phyloP scores from a whole-genome alignment of 2,797 vertebrate genomes.

The Rhinatrema bivittatum region DNA sequence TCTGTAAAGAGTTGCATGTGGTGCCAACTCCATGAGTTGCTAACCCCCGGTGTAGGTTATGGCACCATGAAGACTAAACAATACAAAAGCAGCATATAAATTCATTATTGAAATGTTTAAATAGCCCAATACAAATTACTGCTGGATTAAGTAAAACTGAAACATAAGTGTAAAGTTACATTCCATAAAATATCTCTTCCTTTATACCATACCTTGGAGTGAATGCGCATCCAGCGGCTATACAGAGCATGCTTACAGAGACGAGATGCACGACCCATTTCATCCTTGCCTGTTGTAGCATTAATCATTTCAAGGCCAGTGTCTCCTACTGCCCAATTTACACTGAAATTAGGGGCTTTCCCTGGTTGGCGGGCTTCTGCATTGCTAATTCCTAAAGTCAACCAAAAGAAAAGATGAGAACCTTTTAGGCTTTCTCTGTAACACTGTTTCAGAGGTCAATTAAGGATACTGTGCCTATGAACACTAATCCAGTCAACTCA shows the following conservation, averaged over 20 bases:
- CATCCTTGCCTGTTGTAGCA: conserved; percentile 91
- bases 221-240: conserved; percentile 87
- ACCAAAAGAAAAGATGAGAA: not conserved
- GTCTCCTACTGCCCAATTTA: conserved; percentile 93
- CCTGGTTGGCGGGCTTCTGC: conserved; percentile 91
- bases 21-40: no score
- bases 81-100: no score
- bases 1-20: no score
- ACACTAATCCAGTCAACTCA: no score
- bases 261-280: conserved; percentile 86
- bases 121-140: no score
- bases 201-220: conserved; percentile 70
- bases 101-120: no score
- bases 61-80: no score
- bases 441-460: no score
- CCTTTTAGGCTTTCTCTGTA: no score
- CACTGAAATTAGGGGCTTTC: conserved; percentile 95
- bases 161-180: accelerated
- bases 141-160: accelerated
- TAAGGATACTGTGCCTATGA: no score
- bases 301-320: conserved; percentile 82
- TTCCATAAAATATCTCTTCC: no score
- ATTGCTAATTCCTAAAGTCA: conserved; percentile 84
- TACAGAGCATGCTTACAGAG: conserved; percentile 92
- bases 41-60: no score